Conservation (phyloP, 2,113 vertebrate species). For the Erythrolamprus reginae region DNA sequence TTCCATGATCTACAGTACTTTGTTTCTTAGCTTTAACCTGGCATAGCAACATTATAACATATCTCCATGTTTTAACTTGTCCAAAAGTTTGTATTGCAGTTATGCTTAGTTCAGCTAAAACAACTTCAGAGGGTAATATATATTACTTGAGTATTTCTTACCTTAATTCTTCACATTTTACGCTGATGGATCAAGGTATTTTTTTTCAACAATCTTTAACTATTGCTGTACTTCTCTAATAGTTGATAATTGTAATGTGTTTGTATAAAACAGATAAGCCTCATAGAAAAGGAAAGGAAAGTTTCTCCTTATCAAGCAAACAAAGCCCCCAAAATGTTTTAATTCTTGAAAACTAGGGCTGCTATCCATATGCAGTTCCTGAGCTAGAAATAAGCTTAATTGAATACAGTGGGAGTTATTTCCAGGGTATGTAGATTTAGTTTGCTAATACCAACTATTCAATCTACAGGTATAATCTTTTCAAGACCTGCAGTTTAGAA, state of each 20-base stretch:
- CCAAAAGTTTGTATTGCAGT: neutral
- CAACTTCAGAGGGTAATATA: neutral
- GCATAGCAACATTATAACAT: neutral
- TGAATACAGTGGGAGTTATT: neutral
- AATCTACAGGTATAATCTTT: neutral
- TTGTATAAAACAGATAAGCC: neutral
- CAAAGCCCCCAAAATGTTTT: neutral
- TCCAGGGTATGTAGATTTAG: neutral
- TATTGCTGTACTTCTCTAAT: neutral
- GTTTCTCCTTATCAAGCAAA: neutral
- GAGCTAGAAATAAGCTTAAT: neutral
- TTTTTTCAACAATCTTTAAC: neutral
- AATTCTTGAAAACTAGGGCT: neutral
- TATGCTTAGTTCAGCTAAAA: neutral
- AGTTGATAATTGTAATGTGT: neutral
- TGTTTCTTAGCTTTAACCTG: neutral
- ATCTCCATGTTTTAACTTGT: neutral
- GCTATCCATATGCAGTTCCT: neutral
- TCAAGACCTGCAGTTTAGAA: conserved; percentile 1
- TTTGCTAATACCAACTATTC: neutral
- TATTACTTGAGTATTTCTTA: neutral
- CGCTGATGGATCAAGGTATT: neutral
- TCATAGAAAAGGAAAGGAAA: neutral
- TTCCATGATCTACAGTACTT: neutral
- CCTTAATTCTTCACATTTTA: neutral